Evolutionary conservation across 1,140 invertebrate species (phyloP).

Genomic region (Drosophila miranda): DNA sequence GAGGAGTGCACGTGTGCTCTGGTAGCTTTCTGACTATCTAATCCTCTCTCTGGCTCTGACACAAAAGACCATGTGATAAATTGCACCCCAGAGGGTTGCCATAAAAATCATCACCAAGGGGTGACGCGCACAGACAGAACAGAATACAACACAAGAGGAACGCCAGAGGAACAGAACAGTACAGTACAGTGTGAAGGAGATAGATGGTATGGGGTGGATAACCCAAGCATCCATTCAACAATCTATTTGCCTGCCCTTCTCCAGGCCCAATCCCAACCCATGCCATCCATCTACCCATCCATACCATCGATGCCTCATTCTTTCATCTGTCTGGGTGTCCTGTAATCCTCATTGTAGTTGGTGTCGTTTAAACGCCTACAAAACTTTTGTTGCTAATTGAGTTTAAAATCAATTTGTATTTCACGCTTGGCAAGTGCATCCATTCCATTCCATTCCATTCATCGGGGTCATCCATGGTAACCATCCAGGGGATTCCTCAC

Average conservation of each 20-base stretch:
- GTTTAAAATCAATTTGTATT: constrained; percentile 82
- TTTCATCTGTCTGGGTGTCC: constrained; percentile 28
- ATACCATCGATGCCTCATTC: not conserved
- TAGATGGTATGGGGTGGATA: not conserved
- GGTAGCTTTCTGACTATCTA: constrained; percentile 80
- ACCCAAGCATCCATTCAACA: constrained; percentile 4
- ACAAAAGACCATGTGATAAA: constrained; percentile 74
- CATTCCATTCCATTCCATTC: no score
- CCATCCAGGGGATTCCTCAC: constrained; percentile 7
- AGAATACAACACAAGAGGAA: no score
- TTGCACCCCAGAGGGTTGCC: constrained; percentile 80
- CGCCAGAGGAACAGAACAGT: no score
- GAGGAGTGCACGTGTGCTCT: constrained; percentile 57
- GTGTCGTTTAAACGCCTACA: constrained; percentile 43
- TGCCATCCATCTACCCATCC: not conserved
- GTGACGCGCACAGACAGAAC: not conserved
- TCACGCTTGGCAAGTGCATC: constrained; percentile 37
- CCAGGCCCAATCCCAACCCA: not conserved
- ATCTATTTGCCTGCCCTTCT: constrained; percentile 8
- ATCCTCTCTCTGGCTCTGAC: constrained; percentile 40
- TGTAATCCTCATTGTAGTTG: constrained; percentile 30
- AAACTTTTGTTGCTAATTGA: constrained; percentile 78
- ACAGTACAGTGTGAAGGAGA: no score
- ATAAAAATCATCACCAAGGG: constrained; percentile 73
- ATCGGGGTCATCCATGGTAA: constrained; percentile 3